Evolutionary conservation across 2,888 invertebrate genomes (phyloP).

Genomic region (Tenthredo livida): DNA sequence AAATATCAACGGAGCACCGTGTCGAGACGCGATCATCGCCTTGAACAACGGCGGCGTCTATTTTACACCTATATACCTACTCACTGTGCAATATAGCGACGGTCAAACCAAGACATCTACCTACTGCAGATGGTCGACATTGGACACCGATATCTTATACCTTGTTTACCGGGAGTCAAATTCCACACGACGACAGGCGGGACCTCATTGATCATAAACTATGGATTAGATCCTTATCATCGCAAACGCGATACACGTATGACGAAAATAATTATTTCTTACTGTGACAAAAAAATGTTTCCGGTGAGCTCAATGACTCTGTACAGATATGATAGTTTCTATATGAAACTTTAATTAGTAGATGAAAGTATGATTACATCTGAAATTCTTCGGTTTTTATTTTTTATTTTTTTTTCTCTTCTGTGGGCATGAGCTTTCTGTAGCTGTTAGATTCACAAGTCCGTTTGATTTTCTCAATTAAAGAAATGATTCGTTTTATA

Average conservation of each 20-base stretch:
- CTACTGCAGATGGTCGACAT: conserved; percentile 35
- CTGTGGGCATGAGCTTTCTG: background rate
- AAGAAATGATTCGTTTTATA: background rate
- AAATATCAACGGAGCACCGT: conserved; percentile 14
- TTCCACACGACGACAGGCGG: background rate
- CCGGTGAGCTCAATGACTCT: too few species aligned
- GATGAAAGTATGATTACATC: too few species aligned
- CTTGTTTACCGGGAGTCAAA: conserved; percentile 37
- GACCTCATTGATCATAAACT: background rate
- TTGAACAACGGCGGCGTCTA: background rate
- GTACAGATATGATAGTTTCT: too few species aligned
- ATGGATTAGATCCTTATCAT: background rate
- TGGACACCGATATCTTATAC: conserved; percentile 36
- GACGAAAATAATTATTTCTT: background rate
- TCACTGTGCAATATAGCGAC: conserved; percentile 3
- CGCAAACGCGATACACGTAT: background rate
- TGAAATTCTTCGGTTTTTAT: background rate
- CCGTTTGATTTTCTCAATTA: background rate
- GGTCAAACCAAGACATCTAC: background rate
- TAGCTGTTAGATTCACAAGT: background rate
- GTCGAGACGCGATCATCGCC: background rate
- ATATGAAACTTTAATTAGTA: background rate
- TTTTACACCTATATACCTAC: background rate
- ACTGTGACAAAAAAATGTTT: too few species aligned
- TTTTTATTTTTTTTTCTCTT: background rate